Base-by-base conservation (phyloP, 2,113 vertebrate genomes). In the Microcebus ravelobensis region DNA sequence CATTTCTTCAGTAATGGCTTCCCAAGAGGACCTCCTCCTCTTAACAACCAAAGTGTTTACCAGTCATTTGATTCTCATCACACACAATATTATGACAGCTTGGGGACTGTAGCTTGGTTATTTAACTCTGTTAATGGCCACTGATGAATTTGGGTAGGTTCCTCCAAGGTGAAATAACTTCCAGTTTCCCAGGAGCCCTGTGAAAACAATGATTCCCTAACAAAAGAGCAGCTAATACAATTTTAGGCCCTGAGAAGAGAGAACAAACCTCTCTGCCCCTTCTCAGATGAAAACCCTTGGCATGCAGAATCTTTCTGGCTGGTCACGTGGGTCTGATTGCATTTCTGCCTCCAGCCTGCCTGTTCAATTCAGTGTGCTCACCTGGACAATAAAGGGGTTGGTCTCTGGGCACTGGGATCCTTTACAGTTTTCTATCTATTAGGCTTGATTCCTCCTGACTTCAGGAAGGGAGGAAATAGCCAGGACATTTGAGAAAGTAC, bases 361-460 rank as follows among this genome's bases (percentile, higher is more conserved):
- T 52, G 3, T 76, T 39, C 68, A 71, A 88, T 70, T 85, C 27
- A 11, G 23, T 31, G 70, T 31, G 12, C 34, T 93, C 21, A 80
- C 65, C 65, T 88, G 34, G 50, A n/a, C 76, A 70, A n/a, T 82
- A n/a, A 89, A 93, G 45, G 3, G 1, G 15, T 79, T 87, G 67
- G 23, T 71, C 67, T 87, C 45, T 85, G 67, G 50, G 70, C 50
- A 76, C 52, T 87, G 63, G 55, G 34, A 88, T 87, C 61, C 31
- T 93, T 96, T 85, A 71, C 48, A 85, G 23, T 74, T 97, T 92
- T 88, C 84, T 92, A 1, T 90, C 13, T 83, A 8, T 77, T 95
- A 52, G 34, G 23, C 20, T 92, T 93, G 59, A 94, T 80, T 90
- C 3, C 8, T 76, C 50, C 18, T 95, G 85, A 71, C 25, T 91